These are phyloP conservation scores for Scaptomyza graminum DNA, from an alignment of 1,140 invertebrate species.

Conservation along the genomic window DNA sequence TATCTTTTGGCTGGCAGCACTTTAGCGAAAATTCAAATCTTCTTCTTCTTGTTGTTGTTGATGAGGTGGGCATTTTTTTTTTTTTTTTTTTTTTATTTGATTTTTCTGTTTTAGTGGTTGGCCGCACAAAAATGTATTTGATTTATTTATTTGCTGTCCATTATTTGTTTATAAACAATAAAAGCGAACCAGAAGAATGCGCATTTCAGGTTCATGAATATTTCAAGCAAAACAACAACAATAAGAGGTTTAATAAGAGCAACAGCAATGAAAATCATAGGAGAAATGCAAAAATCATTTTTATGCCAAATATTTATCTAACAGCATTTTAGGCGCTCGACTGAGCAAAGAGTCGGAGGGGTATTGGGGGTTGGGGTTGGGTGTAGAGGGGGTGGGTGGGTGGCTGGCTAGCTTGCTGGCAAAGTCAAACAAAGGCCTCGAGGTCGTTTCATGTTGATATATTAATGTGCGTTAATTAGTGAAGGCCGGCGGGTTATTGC, in stretches of 20 bases:
- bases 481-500: conserved; percentile 34
- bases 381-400: background rate
- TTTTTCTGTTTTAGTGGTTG: conserved; percentile 1
- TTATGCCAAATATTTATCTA: conserved; percentile 81
- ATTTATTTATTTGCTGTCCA: conserved; percentile 78
- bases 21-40: background rate
- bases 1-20: conserved; percentile 9
- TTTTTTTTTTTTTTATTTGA: background rate
- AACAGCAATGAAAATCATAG: conserved; percentile 40
- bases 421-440: conserved; percentile 74
- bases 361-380: too few species aligned
- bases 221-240: conserved; percentile 55
- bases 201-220: conserved; percentile 79
- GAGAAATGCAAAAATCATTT: conserved; percentile 60
- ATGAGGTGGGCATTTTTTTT: background rate
- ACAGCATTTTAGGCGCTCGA: conserved; percentile 66
- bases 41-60: background rate
- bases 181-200: conserved; percentile 67
- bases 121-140: conserved; percentile 58
- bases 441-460: conserved; percentile 77
- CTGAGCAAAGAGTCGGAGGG: background rate
- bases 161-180: conserved; percentile 82
- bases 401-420: conserved; percentile 24
- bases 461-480: conserved; percentile 79
- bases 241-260: conserved; percentile 8